Evolutionary conservation across 2,888 invertebrate species (phyloP).

Genomic region (Thysanoteuthis rhombus): DNA sequence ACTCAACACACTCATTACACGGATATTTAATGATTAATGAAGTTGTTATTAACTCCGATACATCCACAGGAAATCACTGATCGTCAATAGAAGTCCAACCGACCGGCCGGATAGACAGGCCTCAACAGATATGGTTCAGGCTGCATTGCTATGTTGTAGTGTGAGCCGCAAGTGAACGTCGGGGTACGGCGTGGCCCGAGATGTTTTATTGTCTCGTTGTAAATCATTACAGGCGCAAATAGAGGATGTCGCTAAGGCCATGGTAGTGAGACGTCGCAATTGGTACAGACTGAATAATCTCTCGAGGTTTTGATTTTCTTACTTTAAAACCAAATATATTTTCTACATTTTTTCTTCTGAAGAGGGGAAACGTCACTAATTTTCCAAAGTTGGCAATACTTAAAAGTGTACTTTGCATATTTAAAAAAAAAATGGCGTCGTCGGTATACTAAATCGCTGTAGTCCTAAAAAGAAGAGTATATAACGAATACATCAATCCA

Average conservation of each 20-base stretch:
- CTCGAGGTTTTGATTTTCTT: neutral
- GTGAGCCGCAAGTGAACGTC: too few relatives aligned
- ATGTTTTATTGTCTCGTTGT: neutral
- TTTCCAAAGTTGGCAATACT: too few relatives aligned
- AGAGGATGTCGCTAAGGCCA: neutral
- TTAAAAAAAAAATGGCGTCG: too few relatives aligned
- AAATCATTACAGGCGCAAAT: neutral
- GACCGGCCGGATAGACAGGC: too few relatives aligned
- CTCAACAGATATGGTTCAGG: too few relatives aligned
- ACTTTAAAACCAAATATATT: neutral
- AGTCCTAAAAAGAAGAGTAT: too few relatives aligned
- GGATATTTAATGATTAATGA: neutral
- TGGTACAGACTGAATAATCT: neutral
- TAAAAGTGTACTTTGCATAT: too few relatives aligned
- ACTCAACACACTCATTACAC: neutral
- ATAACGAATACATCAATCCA: too few relatives aligned
- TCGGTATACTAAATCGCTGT: too few relatives aligned
- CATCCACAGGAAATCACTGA: neutral
- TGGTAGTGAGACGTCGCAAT: neutral
- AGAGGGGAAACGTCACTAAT: too few relatives aligned
- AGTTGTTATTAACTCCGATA: neutral
- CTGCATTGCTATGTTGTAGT: too few relatives aligned
- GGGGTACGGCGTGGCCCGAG: neutral
- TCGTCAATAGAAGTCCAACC: neutral
- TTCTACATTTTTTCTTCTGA: too few relatives aligned